Evolutionary conservation across 2,113 vertebrate species (phyloP), one percentile per base, ranked within the genome.

Genomic region (Mormyrus lacerda): DNA sequence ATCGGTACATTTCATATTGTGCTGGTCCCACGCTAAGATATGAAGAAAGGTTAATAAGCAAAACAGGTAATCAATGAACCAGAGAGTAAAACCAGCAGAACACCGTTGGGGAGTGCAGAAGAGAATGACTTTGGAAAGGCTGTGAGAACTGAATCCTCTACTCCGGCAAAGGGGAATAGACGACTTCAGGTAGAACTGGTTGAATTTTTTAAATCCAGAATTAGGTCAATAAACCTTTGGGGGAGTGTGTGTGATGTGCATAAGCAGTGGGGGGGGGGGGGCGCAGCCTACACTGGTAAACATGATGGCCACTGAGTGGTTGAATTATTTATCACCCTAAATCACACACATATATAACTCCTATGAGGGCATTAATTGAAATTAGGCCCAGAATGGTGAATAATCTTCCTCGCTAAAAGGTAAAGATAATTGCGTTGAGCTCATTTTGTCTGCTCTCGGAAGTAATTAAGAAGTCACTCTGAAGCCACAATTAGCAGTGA

Each of bases 131-230:
- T 92, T 91, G 91, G 94, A 94, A 91, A 92, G 93, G 92, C 93
- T 91, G 85, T 88, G 91, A 93, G 94, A 94, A 95, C 95, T 94
- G 91, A 94, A 95, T 96, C 93, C 94, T 96, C 95, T 95, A 94
- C 95, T 96, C 95, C 95, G 93, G 92, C 92, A 95, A 94, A 95
- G 94, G 94, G 94, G 92, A 94, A 93, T 95, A 94, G 94, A 94
- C 90, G 90, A 94, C 93, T 92, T 87, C 92, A 94, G 94, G 94
- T 94, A 94, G 93, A 94, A 94, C 93, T 95, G 94, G 96, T 95
- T 95, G 94, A 93, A 95, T 95, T 96, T 94, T 92, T 93, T 94
- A 93, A 94, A 93, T 94, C 93, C 93, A 92, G 92, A 95, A 95
- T 93, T 95, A 92, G 94, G 95, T 94, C 94, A 95, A 95, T 95